phyloP scores from a whole-genome alignment of 2,888 invertebrate genomes.

The Urechis unicinctus region DNA sequence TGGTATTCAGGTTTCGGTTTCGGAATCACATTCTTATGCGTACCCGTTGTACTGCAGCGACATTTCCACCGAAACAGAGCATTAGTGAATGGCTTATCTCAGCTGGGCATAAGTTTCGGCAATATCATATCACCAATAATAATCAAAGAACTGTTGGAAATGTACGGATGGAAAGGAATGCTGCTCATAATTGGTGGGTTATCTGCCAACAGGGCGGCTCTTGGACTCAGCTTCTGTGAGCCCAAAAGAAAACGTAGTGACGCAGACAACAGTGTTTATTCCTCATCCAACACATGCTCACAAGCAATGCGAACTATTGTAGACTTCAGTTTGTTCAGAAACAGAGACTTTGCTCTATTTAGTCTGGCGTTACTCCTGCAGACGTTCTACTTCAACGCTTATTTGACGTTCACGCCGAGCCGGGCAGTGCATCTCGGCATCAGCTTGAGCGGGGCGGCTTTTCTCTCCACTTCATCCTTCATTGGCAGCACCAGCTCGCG shows the following conservation, averaged over 20 bases:
- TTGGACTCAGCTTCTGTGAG: not conserved
- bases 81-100: not conserved
- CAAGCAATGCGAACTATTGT: too few species aligned
- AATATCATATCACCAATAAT: not conserved
- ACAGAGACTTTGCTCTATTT: not conserved
- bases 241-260: not conserved
- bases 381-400: not conserved
- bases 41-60: not conserved
- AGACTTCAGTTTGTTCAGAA: not conserved
- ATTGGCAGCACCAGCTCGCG: not conserved
- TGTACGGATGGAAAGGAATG: not conserved
- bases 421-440: not conserved
- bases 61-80: not conserved
- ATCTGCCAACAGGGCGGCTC: not conserved
- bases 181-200: not conserved
- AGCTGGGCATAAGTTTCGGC: not conserved
- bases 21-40: not conserved
- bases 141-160: not conserved
- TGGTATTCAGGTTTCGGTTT: not conserved
- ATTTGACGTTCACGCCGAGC: not conserved
- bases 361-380: not conserved
- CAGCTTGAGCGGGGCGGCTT: not conserved
- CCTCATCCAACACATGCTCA: not conserved
- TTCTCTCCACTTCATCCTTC: not conserved
- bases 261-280: not conserved